Evolutionary conservation across 2,888 invertebrate genomes (phyloP), one percentile per base, ranked within the genome.

Genomic region (Aphodius granarius): DNA sequence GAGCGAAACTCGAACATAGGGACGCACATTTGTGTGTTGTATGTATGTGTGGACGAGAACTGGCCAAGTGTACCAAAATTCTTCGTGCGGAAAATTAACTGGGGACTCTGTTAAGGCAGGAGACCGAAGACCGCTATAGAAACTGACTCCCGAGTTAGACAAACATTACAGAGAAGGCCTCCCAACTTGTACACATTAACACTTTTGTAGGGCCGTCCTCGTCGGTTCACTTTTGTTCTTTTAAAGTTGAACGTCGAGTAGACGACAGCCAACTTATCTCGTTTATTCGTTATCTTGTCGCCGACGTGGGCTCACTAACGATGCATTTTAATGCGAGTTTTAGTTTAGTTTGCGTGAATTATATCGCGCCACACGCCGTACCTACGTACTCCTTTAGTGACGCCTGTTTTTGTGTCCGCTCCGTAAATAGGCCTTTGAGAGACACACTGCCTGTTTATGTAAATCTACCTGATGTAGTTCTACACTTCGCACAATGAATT

Each of bases 101-200:
- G 23, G 72, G 43, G 72, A 71, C 71, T 22, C 13, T 23, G 23
- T n/a, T 23, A 63, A 22, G 22, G 68, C 43, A 43, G 43, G 43
- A 43, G 43, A 43, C 43, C 13, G 43, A 43, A 43, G 43, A 9
- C 43, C 43, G 43, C 43, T 13, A 43, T 43, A 43, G 43, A 43
- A n/a, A 43, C 43, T 43, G 43, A 43, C 43, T 43, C 17, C n/a
- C 43, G 63, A 73, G 74, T 74, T 72, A 76, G 74, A 77, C 71
- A 77, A 78, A 75, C 79, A 78, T 78, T 79, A 77, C 76, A 73
- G 71, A 73, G 71, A 77, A 78, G 65, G 77, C 75, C 76, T 74
- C 75, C 78, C 75, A 79, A 79, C 75, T 78, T 77, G 72, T 77
- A 75, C 78, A 78, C 79, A 79, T 79, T 79, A 79, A 76, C 79